These are phyloP conservation scores for Bufo gargarizans DNA, from an alignment of 2,113 vertebrate species.

Conservation along the genomic window DNA sequence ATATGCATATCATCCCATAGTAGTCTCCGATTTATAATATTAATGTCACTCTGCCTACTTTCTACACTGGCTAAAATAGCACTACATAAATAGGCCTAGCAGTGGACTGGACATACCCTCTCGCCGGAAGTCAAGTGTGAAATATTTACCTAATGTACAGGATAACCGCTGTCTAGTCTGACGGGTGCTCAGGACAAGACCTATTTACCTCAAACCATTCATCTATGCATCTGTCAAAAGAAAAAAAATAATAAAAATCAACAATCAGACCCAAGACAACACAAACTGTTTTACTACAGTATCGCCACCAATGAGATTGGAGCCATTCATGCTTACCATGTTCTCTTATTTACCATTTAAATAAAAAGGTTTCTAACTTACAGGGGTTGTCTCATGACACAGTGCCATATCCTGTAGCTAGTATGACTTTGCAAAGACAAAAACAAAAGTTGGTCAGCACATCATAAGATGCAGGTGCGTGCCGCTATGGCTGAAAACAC, in stretches of 20 bases:
- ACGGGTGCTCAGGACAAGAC: constrained; percentile 95
- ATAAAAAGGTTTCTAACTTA: no score
- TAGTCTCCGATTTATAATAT: no score
- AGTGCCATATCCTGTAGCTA: neutral
- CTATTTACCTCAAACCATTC: constrained; percentile 98
- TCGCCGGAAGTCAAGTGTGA: neutral
- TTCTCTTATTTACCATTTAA: neutral
- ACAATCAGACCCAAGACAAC: neutral
- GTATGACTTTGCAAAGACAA: no score
- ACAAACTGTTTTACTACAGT: neutral
- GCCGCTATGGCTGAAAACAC: no score
- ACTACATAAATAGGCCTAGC: no score
- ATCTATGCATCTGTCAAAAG: constrained; percentile 87
- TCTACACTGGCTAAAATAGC: no score
- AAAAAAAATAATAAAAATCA: neutral
- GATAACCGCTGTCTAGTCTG: constrained; percentile 78
- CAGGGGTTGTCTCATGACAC: neutral
- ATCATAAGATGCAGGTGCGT: no score
- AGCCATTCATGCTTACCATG: no score
- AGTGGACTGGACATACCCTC: no score
- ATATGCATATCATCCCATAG: no score
- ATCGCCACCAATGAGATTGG: neutral
- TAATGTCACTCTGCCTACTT: no score
- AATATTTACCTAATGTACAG: constrained; percentile 71
- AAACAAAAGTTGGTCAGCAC: no score